These are phyloP conservation scores for Chymomyza caudatula DNA, from an alignment of 2,888 invertebrate species.

Conservation along the genomic window DNA sequence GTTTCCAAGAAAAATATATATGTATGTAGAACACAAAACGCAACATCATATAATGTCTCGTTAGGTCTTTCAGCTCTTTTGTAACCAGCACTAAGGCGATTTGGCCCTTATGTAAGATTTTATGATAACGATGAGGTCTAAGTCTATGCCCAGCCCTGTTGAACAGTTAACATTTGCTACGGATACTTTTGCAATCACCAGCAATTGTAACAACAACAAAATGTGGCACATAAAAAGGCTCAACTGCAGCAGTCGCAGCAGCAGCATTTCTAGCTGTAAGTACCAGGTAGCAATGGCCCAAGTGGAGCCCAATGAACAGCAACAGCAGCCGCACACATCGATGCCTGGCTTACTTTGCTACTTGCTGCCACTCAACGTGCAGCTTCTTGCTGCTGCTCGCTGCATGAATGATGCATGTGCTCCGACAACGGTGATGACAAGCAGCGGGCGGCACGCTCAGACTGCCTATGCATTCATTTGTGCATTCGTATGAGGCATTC, in stretches of 20 bases:
- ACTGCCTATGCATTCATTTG: background rate
- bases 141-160: constrained; percentile 31
- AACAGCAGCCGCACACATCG: background rate
- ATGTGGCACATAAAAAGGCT: background rate
- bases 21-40: no score
- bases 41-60: background rate
- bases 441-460: constrained; percentile 7
- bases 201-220: constrained; percentile 49
- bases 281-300: constrained; percentile 33
- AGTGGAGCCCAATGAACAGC: constrained; percentile 10
- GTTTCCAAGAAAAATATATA: background rate
- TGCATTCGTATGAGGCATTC: constrained; percentile 1
- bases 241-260: constrained; percentile 7
- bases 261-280: constrained; percentile 21
- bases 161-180: constrained; percentile 35
- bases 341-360: constrained; percentile 1
- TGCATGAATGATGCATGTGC: constrained; percentile 49
- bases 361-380: constrained; percentile 28
- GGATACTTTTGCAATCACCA: constrained; percentile 63
- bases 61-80: background rate
- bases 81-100: background rate
- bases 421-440: constrained; percentile 1
- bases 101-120: background rate
- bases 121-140: background rate
- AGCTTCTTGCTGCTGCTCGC: constrained; percentile 36